phyloP scores from a whole-genome alignment of 2,797 vertebrate genomes.

The Agapornis canus region DNA sequence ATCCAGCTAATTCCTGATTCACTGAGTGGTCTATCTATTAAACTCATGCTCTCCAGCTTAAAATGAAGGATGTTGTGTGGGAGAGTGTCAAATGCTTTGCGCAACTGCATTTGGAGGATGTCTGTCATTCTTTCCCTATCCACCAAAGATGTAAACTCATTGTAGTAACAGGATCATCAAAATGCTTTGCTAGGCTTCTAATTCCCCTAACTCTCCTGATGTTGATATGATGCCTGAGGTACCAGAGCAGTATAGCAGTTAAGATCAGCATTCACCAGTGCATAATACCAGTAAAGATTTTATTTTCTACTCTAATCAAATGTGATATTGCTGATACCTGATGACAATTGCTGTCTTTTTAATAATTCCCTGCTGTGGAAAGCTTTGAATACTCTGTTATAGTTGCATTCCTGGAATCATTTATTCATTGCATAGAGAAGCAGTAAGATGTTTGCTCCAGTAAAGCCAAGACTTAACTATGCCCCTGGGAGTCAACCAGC shows the following conservation, averaged over 20 bases:
- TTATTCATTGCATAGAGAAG: neutral
- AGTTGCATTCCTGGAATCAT: neutral
- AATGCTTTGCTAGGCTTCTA: neutral
- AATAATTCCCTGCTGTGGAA: neutral
- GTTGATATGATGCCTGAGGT: neutral
- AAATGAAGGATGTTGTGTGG: neutral
- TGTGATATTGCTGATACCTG: neutral
- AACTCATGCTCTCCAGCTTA: neutral
- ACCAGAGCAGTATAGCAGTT: neutral
- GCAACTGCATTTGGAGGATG: neutral
- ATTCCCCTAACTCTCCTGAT: neutral
- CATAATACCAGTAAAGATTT: neutral
- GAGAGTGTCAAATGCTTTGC: neutral
- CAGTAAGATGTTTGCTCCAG: neutral
- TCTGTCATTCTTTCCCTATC: neutral
- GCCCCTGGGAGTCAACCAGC: conserved; percentile 5
- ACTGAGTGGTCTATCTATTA: neutral
- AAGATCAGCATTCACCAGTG: neutral
- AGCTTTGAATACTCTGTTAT: neutral
- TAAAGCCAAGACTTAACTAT: neutral
- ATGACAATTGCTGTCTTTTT: conserved; percentile 21
- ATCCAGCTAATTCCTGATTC: neutral
- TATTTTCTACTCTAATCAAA: neutral
- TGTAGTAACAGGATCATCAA: neutral
- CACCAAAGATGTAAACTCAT: neutral